Evolutionary conservation across 2,113 vertebrate species (phyloP), one percentile per base, ranked within the genome.

Genomic region (Ciconia stormi): DNA sequence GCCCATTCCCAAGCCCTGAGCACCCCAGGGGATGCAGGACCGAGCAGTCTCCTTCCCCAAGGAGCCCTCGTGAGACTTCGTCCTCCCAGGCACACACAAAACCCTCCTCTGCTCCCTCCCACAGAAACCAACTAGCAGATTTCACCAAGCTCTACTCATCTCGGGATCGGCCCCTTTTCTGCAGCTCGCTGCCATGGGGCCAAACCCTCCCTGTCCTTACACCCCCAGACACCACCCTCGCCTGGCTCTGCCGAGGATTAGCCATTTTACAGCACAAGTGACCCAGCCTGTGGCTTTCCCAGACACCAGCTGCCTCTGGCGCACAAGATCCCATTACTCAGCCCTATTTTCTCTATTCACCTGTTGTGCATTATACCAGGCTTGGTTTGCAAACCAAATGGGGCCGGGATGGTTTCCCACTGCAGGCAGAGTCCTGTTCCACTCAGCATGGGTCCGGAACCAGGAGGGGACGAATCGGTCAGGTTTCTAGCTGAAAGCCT

Each of bases 271-370:
- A 82, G 77, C 65, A 91, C n/a, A 62, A 42, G 13, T 1, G 2
- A 63, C 18, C 23, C 92, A 62, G 91, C 7, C 89, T 1, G 2
- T 0, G 6, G 81, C 73, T 59, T 27, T 79, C 62, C 65, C 82
- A 95, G 93, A 94, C 70, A 0, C 66, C 96, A 96, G 90, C 78
- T 95, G 90, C 88, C 58, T 80, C 90, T 56, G 19, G 44, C 46
- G 70, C 58, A 82, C 0, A 1, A 85, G 90, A 95, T 93, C 92
- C 66, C 29, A 9, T 82, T 80, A 76, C 70, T 30, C 74, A 77
- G 62, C 36, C 77, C 12, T 93, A 56, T 91, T 84, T 95, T 61
- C 20, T 91, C 52, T 49, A 62, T 85, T 82, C 82, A 96, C 78
- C 87, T 96, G 92, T 76, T 56, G 13, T 34, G 27, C 36, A 10